These are phyloP conservation scores for Rhizoglyphus robini DNA, from an alignment of 1,140 invertebrate species.

Conservation along the genomic window DNA sequence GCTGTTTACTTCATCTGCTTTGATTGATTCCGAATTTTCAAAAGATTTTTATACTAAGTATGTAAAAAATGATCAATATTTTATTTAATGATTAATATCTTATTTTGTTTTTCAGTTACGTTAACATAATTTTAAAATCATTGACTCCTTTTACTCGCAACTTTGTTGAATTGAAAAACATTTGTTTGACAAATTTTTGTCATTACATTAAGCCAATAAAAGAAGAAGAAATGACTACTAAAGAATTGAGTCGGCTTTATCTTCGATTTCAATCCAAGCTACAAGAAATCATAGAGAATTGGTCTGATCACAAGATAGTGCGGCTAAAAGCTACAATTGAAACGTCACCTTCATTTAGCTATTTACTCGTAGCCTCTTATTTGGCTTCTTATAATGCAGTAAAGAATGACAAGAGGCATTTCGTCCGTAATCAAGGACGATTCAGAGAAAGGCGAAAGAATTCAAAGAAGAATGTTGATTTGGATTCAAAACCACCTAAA, in stretches of 20 bases:
- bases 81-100: neutral
- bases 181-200: constrained; percentile 6
- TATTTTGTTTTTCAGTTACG: constrained; percentile 14
- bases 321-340: neutral
- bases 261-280: constrained; percentile 7
- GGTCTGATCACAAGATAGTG: neutral
- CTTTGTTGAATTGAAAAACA: neutral
- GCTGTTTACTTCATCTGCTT: neutral
- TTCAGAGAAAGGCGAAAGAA: neutral
- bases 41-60: neutral
- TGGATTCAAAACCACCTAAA: neutral
- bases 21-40: neutral
- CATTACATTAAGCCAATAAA: constrained; percentile 12
- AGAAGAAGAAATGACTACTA: neutral
- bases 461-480: neutral
- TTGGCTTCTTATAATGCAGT: constrained; percentile 76
- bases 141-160: neutral
- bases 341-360: constrained; percentile 72
- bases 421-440: constrained; percentile 28
- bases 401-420: constrained; percentile 58
- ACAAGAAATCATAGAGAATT: neutral
- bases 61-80: neutral
- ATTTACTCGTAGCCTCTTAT: constrained; percentile 69
- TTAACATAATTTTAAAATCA: constrained; percentile 7
- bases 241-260: neutral